These are phyloP conservation scores for Melangyna quadrimaculata DNA, from an alignment of 2,888 invertebrate species.

Conservation along the genomic window DNA sequence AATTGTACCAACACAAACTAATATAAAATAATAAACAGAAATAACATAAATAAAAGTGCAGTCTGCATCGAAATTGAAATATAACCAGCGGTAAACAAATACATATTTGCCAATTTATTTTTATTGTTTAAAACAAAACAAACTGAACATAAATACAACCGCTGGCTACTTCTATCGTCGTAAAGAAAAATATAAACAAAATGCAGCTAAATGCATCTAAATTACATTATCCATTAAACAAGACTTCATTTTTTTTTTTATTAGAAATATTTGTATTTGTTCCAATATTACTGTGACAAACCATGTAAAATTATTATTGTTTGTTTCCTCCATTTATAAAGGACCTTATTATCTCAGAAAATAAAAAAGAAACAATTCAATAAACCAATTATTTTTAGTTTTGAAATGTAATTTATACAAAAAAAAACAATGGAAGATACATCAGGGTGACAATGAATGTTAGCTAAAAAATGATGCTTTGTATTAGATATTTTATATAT, in stretches of 20 bases:
- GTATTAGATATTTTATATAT: slow-evolving; percentile 43
- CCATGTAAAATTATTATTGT: background rate
- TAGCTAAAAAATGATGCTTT: slow-evolving; percentile 39
- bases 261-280: slow-evolving; percentile 29
- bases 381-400: background rate
- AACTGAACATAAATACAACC: background rate
- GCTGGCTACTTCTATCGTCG: slow-evolving; percentile 42
- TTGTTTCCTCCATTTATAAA: slow-evolving; percentile 29
- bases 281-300: slow-evolving; percentile 28
- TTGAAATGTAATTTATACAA: slow-evolving; percentile 1
- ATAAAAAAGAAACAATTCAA: background rate
- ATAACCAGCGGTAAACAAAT: slow-evolving; percentile 26
- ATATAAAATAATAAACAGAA: slow-evolving; percentile 1
- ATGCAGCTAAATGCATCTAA: slow-evolving; percentile 22
- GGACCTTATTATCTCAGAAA: slow-evolving; percentile 4
- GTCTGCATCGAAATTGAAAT: slow-evolving; percentile 38
- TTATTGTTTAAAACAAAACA: background rate
- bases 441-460: slow-evolving; percentile 13
- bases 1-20: background rate
- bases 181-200: slow-evolving; percentile 8
- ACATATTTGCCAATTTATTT: slow-evolving; percentile 26
- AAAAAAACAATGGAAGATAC: background rate
- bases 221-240: slow-evolving; percentile 26
- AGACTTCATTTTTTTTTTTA: slow-evolving; percentile 44
- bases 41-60: background rate